Evolutionary conservation across 1,140 invertebrate species (phyloP).

Genomic region (Papilio machaon): DNA sequence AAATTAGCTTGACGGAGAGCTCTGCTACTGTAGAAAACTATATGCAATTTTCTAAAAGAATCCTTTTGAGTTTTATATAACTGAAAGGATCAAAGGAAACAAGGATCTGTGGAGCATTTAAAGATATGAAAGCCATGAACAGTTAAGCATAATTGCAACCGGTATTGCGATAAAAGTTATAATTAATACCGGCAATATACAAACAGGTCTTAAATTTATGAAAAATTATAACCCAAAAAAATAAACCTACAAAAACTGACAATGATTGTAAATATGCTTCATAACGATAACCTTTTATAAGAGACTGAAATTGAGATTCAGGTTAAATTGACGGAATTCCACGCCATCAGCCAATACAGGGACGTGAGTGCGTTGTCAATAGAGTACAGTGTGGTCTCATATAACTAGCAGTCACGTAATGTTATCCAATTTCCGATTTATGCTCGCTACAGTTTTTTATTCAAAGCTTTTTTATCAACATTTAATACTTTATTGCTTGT

Average conservation of each 20-base stretch:
- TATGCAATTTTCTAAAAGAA: too few species aligned
- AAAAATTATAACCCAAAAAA: neutral
- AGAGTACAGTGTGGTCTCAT: slow-evolving; percentile 41
- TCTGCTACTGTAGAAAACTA: too few species aligned
- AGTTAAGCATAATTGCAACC: too few species aligned
- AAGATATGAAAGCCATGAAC: too few species aligned
- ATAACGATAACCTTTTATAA: slow-evolving; percentile 10
- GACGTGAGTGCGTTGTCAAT: slow-evolving; percentile 45
- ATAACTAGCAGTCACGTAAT: slow-evolving; percentile 45
- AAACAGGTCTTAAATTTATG: too few species aligned
- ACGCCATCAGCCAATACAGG: slow-evolving; percentile 44
- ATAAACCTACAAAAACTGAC: neutral
- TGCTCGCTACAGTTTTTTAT: slow-evolving; percentile 30
- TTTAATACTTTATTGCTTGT: slow-evolving; percentile 11
- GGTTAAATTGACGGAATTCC: slow-evolving; percentile 36
- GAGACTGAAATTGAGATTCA: slow-evolving; percentile 23
- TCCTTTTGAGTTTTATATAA: too few species aligned
- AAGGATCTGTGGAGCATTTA: too few species aligned
- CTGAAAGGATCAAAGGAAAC: too few species aligned
- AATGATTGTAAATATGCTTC: neutral
- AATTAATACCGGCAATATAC: too few species aligned
- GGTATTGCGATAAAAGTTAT: too few species aligned
- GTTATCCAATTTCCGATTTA: slow-evolving; percentile 52
- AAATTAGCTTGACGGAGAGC: too few species aligned
- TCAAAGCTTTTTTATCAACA: slow-evolving; percentile 11